Percentiles rank a stretch among this genome's conserved stretches.
Conservation (phyloP, 2,888 invertebrate species). For the Mesoligia furuncula region DNA sequence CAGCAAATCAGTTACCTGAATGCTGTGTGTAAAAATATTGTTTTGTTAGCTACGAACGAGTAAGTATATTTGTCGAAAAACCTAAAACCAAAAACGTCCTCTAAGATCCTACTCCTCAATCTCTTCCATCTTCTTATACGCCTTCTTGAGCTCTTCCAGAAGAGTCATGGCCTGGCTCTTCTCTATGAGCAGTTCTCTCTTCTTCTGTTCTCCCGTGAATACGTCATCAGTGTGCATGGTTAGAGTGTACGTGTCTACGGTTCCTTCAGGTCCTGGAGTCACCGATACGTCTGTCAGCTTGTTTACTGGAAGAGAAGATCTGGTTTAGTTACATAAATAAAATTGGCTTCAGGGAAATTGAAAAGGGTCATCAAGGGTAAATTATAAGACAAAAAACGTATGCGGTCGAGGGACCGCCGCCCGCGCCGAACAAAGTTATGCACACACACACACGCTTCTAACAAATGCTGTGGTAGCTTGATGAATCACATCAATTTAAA, state of each 20-base stretch:
- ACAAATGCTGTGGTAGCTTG: neutral
- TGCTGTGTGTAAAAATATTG: neutral
- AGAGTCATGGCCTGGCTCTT: conserved; percentile 74
- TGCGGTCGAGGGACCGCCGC: neutral
- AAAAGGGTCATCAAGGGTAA: neutral
- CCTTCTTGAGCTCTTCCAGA: conserved; percentile 79
- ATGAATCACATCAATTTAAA: neutral
- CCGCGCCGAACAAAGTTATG: neutral
- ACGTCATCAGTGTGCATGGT: conserved; percentile 78
- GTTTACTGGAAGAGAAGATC: conserved; percentile 77
- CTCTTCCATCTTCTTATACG: conserved; percentile 81
- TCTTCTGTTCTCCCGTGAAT: conserved; percentile 77
- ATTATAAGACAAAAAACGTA: neutral
- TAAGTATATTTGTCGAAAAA: neutral
- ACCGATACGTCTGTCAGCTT: conserved; percentile 79
- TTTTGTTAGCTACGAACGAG: neutral
- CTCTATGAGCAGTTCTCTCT: conserved; percentile 79
- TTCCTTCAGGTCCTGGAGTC: conserved; percentile 77
- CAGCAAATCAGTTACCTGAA: neutral
- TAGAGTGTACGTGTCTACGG: conserved; percentile 78
- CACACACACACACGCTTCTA: neutral
- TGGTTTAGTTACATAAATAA: neutral
- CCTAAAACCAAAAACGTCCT: neutral
- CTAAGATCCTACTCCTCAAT: conserved; percentile 55
- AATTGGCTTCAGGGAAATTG: neutral